Base-by-base conservation (phyloP, 2,888 invertebrate species). In the Slavum lentiscoides region DNA sequence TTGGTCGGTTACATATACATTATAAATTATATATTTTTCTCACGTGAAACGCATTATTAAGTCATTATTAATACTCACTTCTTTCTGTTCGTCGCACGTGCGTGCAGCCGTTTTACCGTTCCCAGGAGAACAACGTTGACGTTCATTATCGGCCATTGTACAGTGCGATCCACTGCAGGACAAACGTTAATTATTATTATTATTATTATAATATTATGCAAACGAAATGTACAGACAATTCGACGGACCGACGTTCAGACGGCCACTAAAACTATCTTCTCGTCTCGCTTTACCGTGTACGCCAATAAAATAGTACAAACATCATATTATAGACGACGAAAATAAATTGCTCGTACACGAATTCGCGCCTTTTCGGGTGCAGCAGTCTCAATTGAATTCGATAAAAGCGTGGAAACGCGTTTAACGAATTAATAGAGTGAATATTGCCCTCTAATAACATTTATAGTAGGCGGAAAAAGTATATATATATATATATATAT, bases 81-180 rank as follows among this genome's bases (percentile, higher is more conserved):
- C 58, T 59, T 75, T 75, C 23, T 75, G 39, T 67, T 75, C 67
- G 43, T 75, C 75, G 5, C 75, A 75, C 17, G 75, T 67, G 19
- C 74, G 74, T 23, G 64, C n/a, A 55, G 37, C 74, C 15, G 66
- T 23, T 75, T 67, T 23, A n/a, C 21, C 43, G 39, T 75, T 67
- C 1, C 19, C 66, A 6, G 66, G 39, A 1, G 74, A 67, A 58
- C 74, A 75, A 39, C 58, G 67, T 19, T 19, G 58, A 15, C 67
- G 15, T 7, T 59, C 66, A 7, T 75, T 30, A 15, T 75, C 67
- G 8, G 75, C 67, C 75, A 75, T 75, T 39, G 66, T 30, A n/a
- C n/a, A n/a, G n/a, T 39, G 30, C 17, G 62, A 61, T 30, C 66
- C 66, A 15, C 2, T 23, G 13, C n/a, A 37, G 37, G 37, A 58